Percentiles rank a stretch among this genome's conserved stretches.
phyloP scores from a whole-genome alignment of 2,888 invertebrate species.

The Lasioglossum zephyrum region DNA sequence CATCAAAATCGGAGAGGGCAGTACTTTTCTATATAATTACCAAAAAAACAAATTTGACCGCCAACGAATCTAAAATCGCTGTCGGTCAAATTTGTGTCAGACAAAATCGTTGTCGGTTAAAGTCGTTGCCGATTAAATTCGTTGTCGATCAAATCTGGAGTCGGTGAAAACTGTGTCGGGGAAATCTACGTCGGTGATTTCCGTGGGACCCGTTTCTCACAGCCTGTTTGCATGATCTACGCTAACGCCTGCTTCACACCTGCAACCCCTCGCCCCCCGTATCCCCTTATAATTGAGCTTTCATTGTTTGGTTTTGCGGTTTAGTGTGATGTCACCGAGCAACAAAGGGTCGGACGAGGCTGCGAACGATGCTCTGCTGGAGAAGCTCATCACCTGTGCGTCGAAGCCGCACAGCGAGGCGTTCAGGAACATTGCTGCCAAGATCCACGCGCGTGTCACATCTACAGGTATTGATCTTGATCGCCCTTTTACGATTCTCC shows the following conservation, averaged over 20 bases:
- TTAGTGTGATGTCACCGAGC: slow-evolving; percentile 77
- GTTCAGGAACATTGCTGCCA: slow-evolving; percentile 79
- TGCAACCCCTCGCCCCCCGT: not conserved
- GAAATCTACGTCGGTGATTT: no score
- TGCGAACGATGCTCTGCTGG: slow-evolving; percentile 80
- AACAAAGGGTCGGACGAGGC: slow-evolving; percentile 79
- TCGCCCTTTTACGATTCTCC: slow-evolving; percentile 3
- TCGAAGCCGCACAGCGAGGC: slow-evolving; percentile 78
- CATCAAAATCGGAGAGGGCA: no score
- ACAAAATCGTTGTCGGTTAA: no score
- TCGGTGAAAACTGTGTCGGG: no score
- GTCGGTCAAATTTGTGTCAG: no score
- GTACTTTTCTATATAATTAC: no score
- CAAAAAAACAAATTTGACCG: no score
- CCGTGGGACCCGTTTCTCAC: not conserved
- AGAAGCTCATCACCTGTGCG: slow-evolving; percentile 77
- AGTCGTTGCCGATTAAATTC: no score
- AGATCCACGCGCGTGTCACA: slow-evolving; percentile 82
- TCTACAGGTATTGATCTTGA: slow-evolving; percentile 80
- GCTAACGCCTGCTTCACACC: slow-evolving; percentile 8
- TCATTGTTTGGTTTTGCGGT: slow-evolving; percentile 57
- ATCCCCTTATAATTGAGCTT: slow-evolving; percentile 48
- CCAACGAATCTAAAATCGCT: no score
- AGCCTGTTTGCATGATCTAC: not conserved
- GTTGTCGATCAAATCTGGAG: no score